A percentile compares a stretch with the other conserved stretches of the same genome.
phyloP scores from a whole-genome alignment of 1,140 invertebrate species.

The Trissolcus basalis region DNA sequence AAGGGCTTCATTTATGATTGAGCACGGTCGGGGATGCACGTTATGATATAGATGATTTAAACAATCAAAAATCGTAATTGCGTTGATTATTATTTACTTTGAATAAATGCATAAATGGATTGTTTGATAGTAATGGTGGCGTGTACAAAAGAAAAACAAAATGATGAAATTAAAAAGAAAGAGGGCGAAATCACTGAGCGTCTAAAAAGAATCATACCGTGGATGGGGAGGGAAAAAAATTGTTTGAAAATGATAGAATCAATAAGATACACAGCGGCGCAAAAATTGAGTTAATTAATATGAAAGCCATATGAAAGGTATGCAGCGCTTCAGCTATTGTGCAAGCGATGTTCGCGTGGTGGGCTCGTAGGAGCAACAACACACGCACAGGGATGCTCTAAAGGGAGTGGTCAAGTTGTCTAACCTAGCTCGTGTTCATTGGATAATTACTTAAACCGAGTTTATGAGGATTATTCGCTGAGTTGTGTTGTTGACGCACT shows the following conservation, averaged over 20 bases:
- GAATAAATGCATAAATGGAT: too few species aligned
- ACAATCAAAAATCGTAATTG: too few species aligned
- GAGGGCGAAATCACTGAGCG: too few species aligned
- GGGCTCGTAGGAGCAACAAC: conserved; percentile 17
- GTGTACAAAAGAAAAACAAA: too few species aligned
- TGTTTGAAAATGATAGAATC: conserved; percentile 4
- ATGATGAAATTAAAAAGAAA: too few species aligned
- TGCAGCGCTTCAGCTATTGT: conserved; percentile 68
- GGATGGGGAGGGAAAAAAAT: conserved; percentile 6
- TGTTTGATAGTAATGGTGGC: too few species aligned
- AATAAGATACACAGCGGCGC: conserved; percentile 32
- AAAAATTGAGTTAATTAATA: conserved; percentile 45
- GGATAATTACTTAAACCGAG: conserved; percentile 70
- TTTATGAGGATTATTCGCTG: conserved; percentile 66
- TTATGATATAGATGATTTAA: too few species aligned
- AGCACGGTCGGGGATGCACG: too few species aligned
- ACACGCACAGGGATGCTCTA: conserved; percentile 71
- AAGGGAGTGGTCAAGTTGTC: conserved; percentile 66
- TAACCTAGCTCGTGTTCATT: conserved; percentile 65
- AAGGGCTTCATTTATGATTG: too few species aligned
- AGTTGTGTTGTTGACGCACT: conserved; percentile 61
- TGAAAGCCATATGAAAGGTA: conserved; percentile 69
- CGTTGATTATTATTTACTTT: too few species aligned
- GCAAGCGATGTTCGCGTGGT: conserved; percentile 55
- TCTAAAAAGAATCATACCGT: too few species aligned